These are phyloP conservation scores for Cataglyphis livida DNA, from an alignment of 2,888 invertebrate species.

Conservation along the genomic window DNA sequence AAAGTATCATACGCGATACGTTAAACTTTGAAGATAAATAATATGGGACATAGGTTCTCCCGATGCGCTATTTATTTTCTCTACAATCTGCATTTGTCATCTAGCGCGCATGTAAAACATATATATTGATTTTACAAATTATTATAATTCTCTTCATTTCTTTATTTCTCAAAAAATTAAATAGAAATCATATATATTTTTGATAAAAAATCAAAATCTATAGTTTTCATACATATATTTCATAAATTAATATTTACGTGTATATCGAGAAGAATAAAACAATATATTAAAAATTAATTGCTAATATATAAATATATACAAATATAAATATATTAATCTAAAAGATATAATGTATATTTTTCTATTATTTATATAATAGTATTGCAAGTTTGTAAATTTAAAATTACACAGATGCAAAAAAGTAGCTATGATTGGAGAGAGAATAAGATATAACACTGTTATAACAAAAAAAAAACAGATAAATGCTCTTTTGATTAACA, in stretches of 20 bases:
- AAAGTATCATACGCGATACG: slow-evolving; percentile 17
- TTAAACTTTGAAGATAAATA: slow-evolving; percentile 32
- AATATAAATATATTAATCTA: neutral
- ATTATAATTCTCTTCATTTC: neutral
- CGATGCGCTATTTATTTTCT: neutral
- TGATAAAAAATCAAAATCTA: neutral
- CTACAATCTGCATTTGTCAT: neutral
- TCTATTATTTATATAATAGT: neutral
- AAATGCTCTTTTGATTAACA: neutral
- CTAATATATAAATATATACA: neutral
- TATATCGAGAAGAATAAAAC: neutral
- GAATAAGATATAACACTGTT: slow-evolving; percentile 6
- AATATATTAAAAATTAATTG: neutral
- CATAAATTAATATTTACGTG: neutral
- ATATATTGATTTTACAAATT: neutral
- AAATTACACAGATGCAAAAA: neutral
- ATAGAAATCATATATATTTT: neutral
- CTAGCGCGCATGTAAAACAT: neutral
- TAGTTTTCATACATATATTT: neutral
- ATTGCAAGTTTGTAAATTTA: neutral
- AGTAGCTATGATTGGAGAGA: neutral
- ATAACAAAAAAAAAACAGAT: neutral
- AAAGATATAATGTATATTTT: neutral
- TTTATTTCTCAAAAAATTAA: neutral
- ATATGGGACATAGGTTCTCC: neutral